A percentile compares a stretch with the other conserved stretches of the same genome.
Conservation (phyloP, 2,797 vertebrate genomes). For the Rhabdomys pumilio region DNA sequence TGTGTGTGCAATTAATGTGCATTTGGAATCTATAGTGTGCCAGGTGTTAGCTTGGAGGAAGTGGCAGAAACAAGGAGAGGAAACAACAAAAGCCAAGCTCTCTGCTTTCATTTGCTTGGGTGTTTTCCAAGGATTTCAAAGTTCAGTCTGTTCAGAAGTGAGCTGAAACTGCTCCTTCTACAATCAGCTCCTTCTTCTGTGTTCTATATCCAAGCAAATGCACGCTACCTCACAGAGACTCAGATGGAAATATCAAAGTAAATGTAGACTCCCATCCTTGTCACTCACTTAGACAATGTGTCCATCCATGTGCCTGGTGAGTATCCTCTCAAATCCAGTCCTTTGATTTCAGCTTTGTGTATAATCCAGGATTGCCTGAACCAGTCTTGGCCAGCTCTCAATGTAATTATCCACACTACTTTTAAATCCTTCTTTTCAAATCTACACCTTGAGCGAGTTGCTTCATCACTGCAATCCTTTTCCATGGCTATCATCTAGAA, state of each 20-base stretch:
- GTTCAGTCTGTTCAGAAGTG: conserved; percentile 7
- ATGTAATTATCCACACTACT: background rate
- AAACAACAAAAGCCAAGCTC: background rate
- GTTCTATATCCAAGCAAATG: background rate
- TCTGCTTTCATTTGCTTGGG: conserved; percentile 23
- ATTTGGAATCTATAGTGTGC: background rate
- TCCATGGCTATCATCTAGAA: background rate
- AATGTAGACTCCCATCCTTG: background rate
- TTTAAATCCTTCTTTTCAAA: background rate
- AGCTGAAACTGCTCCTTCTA: background rate
- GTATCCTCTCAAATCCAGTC: background rate
- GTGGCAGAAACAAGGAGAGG: background rate
- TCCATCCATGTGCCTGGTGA: background rate
- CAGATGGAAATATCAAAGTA: conserved; percentile 9
- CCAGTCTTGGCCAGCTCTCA: background rate
- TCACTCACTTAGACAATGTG: background rate
- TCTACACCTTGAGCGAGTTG: background rate
- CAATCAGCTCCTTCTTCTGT: background rate
- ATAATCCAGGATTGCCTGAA: background rate
- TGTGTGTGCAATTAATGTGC: background rate
- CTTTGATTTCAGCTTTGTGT: background rate
- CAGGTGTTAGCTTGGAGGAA: background rate
- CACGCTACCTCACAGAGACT: background rate
- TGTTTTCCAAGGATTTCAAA: conserved; percentile 35
- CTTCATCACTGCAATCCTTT: background rate